A percentile compares a stretch with the other conserved stretches of the same genome.
Conservation (phyloP, 2,113 vertebrate species). For the Scomber colias region DNA sequence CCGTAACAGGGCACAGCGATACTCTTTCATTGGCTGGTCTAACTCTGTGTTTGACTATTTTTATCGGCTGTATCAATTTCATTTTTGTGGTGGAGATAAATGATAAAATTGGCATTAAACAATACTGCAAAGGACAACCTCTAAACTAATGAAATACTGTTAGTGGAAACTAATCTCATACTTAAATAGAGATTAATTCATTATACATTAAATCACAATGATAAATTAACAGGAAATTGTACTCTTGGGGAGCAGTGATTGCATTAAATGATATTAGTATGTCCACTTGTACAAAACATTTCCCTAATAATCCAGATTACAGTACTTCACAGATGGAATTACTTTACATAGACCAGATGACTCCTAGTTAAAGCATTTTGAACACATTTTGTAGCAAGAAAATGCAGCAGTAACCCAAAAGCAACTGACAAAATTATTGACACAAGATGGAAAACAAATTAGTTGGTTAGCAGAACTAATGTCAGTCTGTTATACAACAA, state of each 20-base stretch:
- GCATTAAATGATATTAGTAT: background rate
- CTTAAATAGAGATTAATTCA: too few relatives aligned
- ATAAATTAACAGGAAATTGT: background rate
- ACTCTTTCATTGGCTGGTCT: slow-evolving; percentile 17
- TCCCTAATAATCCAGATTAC: background rate
- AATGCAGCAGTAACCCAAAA: background rate
- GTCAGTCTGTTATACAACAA: too few relatives aligned
- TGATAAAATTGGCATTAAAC: slow-evolving; percentile 11
- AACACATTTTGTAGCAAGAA: too few relatives aligned
- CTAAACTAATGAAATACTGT: background rate
- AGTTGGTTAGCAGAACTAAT: too few relatives aligned
- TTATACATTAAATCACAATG: background rate
- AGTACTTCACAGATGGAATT: background rate
- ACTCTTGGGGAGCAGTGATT: background rate
- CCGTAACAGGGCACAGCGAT: slow-evolving; percentile 18
- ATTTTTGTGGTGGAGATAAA: slow-evolving; percentile 28
- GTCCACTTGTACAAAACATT: background rate
- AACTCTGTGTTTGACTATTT: slow-evolving; percentile 8
- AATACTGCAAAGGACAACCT: background rate
- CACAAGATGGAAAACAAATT: too few relatives aligned
- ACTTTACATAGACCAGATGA: background rate
- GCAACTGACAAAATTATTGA: too few relatives aligned
- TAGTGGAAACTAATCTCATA: background rate
- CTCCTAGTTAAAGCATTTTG: too few relatives aligned
- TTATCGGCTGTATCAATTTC: slow-evolving; percentile 28